Percentiles rank a stretch among this genome's conserved stretches.
Evolutionary conservation across 2,888 invertebrate genomes (phyloP).

Genomic region (Seladonia tumulorum): DNA sequence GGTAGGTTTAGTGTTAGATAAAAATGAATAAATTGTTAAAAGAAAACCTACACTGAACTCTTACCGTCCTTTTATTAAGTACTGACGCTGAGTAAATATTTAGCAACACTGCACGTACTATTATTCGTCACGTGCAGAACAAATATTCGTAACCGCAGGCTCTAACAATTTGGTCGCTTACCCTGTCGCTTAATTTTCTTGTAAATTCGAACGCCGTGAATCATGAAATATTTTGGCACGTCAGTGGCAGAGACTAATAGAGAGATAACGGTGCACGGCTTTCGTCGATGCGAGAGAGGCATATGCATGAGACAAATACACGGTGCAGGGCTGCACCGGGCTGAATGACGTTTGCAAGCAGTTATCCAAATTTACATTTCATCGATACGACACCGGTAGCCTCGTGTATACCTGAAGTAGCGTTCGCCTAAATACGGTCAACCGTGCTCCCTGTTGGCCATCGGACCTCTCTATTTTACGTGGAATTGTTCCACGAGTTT

Average conservation of each 20-base stretch:
- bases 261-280: background rate
- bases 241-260: background rate
- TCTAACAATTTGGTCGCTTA: too few species aligned
- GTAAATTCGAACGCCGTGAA: background rate
- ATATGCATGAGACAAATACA: constrained; percentile 48
- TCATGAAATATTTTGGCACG: background rate
- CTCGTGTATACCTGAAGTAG: constrained; percentile 41
- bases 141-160: too few species aligned
- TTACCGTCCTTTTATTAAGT: too few species aligned
- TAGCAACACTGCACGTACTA: too few species aligned
- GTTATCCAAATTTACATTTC: constrained; percentile 71
- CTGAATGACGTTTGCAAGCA: constrained; percentile 53
- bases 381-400: constrained; percentile 62
- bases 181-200: background rate
- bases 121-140: too few species aligned
- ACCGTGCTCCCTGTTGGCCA: constrained; percentile 32
- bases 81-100: too few species aligned
- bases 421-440: constrained; percentile 40
- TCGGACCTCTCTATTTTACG: constrained; percentile 8
- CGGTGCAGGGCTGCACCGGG: constrained; percentile 3
- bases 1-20: too few species aligned
- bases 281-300: constrained; percentile 18
- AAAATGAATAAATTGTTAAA: too few species aligned
- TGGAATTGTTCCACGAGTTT: background rate
- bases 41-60: too few species aligned